A percentile compares a stretch with the other conserved stretches of the same genome.
Evolutionary conservation across 1,140 invertebrate genomes (phyloP).

Genomic region (Drosophila guanche): DNA sequence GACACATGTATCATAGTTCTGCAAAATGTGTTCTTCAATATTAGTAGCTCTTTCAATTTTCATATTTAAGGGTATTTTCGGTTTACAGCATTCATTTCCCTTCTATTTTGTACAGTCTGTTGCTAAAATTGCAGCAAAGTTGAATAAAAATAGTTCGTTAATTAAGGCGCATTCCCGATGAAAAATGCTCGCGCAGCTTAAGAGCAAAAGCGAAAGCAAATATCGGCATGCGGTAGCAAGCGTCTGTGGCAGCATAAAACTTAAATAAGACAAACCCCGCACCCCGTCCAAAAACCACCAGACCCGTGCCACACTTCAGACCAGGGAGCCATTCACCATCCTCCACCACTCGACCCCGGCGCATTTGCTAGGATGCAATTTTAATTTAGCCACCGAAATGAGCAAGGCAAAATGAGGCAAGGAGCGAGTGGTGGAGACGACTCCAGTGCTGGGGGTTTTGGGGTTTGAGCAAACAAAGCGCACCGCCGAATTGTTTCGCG

Average conservation of each 20-base stretch:
- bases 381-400: slow-evolving; percentile 75
- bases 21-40: no score
- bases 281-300: not conserved
- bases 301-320: slow-evolving; percentile 13
- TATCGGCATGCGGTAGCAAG: slow-evolving; percentile 34
- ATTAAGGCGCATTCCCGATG: slow-evolving; percentile 36
- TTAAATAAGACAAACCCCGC: slow-evolving; percentile 41
- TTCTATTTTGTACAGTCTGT: not conserved
- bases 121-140: slow-evolving; percentile 10
- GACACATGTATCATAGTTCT: no score
- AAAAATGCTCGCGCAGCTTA: slow-evolving; percentile 20
- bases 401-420: slow-evolving; percentile 40
- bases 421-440: not conserved
- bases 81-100: not conserved
- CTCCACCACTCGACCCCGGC: slow-evolving; percentile 17
- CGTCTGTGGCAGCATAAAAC: slow-evolving; percentile 24
- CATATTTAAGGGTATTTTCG: not conserved
- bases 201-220: slow-evolving; percentile 46
- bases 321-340: slow-evolving; percentile 5
- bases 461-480: slow-evolving; percentile 62
- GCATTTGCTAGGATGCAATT: slow-evolving; percentile 73
- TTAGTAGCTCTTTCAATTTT: no score
- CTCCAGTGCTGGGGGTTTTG: not conserved
- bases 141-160: slow-evolving; percentile 47
- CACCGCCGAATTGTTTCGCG: slow-evolving; percentile 58